Evolutionary conservation across 1,140 invertebrate species (phyloP).

Genomic region (Drosophila lini): DNA sequence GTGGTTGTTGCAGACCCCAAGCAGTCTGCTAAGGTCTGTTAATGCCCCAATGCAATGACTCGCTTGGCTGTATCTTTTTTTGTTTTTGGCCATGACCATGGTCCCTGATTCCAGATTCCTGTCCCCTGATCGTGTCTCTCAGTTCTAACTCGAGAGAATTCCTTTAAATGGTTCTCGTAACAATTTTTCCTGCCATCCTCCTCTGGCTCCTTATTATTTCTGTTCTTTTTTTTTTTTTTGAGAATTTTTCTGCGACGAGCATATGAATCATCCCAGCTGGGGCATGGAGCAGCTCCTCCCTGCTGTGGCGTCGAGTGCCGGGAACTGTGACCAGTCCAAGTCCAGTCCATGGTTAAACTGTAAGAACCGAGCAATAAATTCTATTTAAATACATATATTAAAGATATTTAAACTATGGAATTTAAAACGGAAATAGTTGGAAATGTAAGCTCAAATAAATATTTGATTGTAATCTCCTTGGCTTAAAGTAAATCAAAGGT

Average conservation of each 20-base stretch:
- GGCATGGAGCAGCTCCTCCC: constrained; percentile 70
- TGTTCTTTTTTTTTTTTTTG: constrained; percentile 33
- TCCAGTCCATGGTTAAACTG: constrained; percentile 21
- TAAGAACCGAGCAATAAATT: neutral
- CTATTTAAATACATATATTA: neutral
- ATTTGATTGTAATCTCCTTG: neutral
- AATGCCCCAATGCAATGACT: constrained; percentile 38
- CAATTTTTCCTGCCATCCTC: constrained; percentile 52
- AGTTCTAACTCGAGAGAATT: constrained; percentile 76
- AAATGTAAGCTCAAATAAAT: neutral
- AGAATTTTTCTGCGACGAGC: constrained; percentile 31
- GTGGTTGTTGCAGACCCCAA: constrained; percentile 66
- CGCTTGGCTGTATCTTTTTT: constrained; percentile 29
- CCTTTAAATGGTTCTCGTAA: constrained; percentile 79
- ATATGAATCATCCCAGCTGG: constrained; percentile 76
- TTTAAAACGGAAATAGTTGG: too few relatives aligned
- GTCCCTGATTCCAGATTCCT: constrained; percentile 36
- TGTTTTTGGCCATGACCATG: constrained; percentile 61
- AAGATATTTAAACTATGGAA: too few relatives aligned
- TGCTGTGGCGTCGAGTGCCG: constrained; percentile 75
- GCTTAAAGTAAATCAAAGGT: neutral
- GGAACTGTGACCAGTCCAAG: constrained; percentile 40
- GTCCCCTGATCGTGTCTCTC: constrained; percentile 64
- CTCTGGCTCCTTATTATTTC: constrained; percentile 33
- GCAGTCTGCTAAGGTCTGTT: constrained; percentile 77